Percentiles rank a stretch among this genome's conserved stretches.
Conservation (phyloP, 2,888 invertebrate genomes). For the Acheta domesticus region DNA sequence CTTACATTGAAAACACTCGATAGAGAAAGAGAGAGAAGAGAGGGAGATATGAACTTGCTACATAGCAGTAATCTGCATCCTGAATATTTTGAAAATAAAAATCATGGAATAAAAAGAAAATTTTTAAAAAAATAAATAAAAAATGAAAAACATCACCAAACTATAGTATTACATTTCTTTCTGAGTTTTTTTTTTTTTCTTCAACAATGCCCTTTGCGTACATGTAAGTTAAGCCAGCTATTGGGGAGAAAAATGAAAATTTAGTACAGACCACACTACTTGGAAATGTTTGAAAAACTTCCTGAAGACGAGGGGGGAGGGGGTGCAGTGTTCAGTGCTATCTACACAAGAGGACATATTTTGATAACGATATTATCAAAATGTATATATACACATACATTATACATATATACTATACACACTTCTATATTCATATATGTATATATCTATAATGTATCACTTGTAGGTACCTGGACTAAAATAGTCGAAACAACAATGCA, state of each 20-base stretch:
- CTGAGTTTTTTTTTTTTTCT: conserved; percentile 4
- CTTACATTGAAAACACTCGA: conserved; percentile 38
- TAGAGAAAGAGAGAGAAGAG: conserved; percentile 30
- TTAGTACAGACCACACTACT: conserved; percentile 31
- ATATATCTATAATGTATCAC: conserved; percentile 36
- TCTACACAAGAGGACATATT: conserved; percentile 30
- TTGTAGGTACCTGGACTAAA: conserved; percentile 38
- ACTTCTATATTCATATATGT: conserved; percentile 32
- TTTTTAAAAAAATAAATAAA: neutral
- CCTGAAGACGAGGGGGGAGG: conserved; percentile 28
- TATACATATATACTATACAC: neutral
- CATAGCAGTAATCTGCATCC: conserved; percentile 23
- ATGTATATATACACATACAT: neutral
- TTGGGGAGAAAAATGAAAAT: conserved; percentile 26
- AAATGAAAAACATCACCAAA: conserved; percentile 25
- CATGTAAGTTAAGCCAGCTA: conserved; percentile 23
- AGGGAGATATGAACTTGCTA: conserved; percentile 25
- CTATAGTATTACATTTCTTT: conserved; percentile 30
- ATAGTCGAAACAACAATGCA: conserved; percentile 37
- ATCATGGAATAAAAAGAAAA: conserved; percentile 24
- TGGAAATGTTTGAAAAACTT: conserved; percentile 28
- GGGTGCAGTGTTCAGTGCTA: conserved; percentile 28
- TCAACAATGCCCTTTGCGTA: conserved; percentile 2
- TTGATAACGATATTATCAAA: conserved; percentile 19
- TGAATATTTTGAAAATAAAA: conserved; percentile 23